A percentile compares a stretch with the other conserved stretches of the same genome.
These are phyloP conservation scores for Brienomyrus longianalis DNA, from an alignment of 2,113 vertebrate genomes.

Conservation along the genomic window DNA sequence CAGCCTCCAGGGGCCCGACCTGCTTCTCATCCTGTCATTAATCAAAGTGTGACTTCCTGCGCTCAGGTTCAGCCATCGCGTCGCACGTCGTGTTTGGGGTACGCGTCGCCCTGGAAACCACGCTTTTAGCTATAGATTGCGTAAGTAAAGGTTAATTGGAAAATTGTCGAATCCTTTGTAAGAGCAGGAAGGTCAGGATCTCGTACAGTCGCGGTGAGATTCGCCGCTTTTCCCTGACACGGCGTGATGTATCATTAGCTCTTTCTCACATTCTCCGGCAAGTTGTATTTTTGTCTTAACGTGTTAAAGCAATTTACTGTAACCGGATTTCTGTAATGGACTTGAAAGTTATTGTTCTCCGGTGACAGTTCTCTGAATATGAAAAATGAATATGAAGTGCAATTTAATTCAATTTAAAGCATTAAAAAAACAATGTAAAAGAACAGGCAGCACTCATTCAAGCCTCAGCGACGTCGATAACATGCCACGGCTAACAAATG, in stretches of 20 bases:
- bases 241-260: neutral
- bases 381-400: neutral
- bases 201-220: neutral
- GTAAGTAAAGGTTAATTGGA: slow-evolving; percentile 64
- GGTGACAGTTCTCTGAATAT: neutral
- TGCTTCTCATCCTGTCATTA: slow-evolving; percentile 50
- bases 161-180: slow-evolving; percentile 23
- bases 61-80: slow-evolving; percentile 57
- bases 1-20: neutral
- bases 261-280: neutral
- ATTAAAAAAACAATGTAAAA: neutral
- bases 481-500: neutral
- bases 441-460: neutral
- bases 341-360: neutral
- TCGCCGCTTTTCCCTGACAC: neutral
- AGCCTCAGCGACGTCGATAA: neutral
- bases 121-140: slow-evolving; percentile 40
- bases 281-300: neutral
- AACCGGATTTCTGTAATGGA: neutral
- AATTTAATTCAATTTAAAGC: neutral
- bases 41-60: slow-evolving; percentile 48
- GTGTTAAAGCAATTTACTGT: neutral
- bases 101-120: slow-evolving; percentile 45
- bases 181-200: neutral
- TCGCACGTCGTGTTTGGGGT: slow-evolving; percentile 58